These are phyloP conservation scores for Pteruthius melanotis DNA, from an alignment of 2,113 vertebrate species.

Conservation along the genomic window DNA sequence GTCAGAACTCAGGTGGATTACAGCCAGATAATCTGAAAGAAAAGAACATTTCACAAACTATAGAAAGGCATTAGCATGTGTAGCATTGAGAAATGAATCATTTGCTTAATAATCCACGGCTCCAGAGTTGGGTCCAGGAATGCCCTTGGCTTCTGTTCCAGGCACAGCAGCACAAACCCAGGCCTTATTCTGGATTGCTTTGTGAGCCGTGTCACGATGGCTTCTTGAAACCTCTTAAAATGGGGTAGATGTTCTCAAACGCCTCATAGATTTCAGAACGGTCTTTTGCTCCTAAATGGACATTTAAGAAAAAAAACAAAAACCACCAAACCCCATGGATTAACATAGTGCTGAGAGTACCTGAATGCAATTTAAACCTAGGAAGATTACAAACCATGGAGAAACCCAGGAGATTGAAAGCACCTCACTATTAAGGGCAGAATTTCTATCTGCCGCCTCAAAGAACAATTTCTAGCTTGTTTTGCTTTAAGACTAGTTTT, in stretches of 20 bases:
- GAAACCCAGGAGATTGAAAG: background rate
- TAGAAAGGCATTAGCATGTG: background rate
- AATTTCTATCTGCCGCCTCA: background rate
- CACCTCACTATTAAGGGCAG: background rate
- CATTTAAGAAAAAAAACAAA: background rate
- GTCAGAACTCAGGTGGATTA: background rate
- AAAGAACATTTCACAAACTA: background rate
- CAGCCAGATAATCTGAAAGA: background rate
- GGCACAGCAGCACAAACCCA: background rate
- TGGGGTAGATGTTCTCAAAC: constrained; percentile 98
- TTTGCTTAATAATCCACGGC: background rate
- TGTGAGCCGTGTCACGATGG: background rate
- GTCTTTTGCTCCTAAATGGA: constrained; percentile 88
- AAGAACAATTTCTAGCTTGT: background rate
- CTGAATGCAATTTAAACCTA: background rate
- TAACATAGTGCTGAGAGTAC: background rate
- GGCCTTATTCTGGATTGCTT: background rate
- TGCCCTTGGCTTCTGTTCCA: background rate
- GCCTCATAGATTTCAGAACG: constrained; percentile 94
- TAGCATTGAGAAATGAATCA: background rate
- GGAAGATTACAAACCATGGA: background rate
- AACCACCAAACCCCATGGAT: background rate
- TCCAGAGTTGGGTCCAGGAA: fast-evolving
- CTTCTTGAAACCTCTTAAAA: constrained; percentile 92
- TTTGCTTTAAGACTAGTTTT: background rate